phyloP scores from a whole-genome alignment of 2,113 vertebrate species.

The Paraplagusia blochii region DNA sequence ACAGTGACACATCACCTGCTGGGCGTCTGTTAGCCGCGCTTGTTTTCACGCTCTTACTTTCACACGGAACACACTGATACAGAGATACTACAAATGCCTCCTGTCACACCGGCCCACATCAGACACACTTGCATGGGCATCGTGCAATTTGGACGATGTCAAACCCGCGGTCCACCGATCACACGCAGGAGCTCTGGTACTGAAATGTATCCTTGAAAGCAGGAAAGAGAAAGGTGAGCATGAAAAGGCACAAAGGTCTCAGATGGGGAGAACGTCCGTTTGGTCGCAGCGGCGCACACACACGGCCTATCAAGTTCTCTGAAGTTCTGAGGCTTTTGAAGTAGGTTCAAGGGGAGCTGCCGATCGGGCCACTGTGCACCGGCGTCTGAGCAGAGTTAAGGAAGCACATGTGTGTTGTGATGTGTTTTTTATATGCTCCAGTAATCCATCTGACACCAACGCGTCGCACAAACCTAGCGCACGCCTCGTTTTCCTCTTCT shows the following conservation, averaged over 20 bases:
- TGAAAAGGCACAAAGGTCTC: constrained; percentile 25
- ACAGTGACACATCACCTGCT: constrained; percentile 54
- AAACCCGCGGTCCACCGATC: constrained; percentile 1
- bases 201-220: constrained; percentile 13
- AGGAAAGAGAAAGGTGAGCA: constrained; percentile 14
- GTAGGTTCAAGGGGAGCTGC: constrained; percentile 38
- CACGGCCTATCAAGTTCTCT: constrained; percentile 34
- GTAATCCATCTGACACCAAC: constrained; percentile 61
- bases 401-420: constrained; percentile 55
- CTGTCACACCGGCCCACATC: constrained; percentile 10
- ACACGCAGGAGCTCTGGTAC: constrained; percentile 1
- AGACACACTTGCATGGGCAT: background rate
- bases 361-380: constrained; percentile 48
- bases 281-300: constrained; percentile 12
- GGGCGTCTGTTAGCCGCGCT: constrained; percentile 10
- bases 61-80: constrained; percentile 16
- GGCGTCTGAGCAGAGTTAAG: constrained; percentile 26
- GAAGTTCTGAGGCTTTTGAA: constrained; percentile 53
- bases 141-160: constrained; percentile 7
- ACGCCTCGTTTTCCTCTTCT: constrained; percentile 38
- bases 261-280: constrained; percentile 24
- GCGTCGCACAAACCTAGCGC: constrained; percentile 15
- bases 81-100: constrained; percentile 17
- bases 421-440: constrained; percentile 45
- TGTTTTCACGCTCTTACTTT: constrained; percentile 25